Evolutionary conservation across 2,888 invertebrate species (phyloP).

Genomic region (Tachina fera): DNA sequence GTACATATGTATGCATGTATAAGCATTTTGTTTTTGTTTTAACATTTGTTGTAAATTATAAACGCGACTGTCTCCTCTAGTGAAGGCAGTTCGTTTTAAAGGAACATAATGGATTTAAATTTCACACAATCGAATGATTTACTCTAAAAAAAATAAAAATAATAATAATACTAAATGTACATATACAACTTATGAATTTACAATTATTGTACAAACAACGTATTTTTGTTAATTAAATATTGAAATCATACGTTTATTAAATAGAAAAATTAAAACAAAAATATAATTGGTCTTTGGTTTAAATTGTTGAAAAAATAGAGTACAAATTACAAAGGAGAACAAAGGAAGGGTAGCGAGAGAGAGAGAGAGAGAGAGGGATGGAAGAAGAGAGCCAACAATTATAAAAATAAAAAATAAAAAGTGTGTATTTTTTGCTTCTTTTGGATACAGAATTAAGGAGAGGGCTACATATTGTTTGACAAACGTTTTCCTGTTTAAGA

Average conservation of each 20-base stretch:
- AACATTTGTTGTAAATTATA: conserved; percentile 62
- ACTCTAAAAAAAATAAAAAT: conserved; percentile 38
- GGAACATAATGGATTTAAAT: conserved; percentile 71
- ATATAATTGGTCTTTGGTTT: conserved; percentile 69
- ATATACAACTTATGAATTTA: conserved; percentile 67
- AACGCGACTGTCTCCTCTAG: conserved; percentile 45
- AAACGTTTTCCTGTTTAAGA: conserved; percentile 47
- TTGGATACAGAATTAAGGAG: background rate
- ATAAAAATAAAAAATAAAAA: background rate
- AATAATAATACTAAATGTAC: conserved; percentile 58
- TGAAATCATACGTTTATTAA: conserved; percentile 44
- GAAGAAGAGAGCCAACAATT: background rate
- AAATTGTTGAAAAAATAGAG: conserved; percentile 58
- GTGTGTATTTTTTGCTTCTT: background rate
- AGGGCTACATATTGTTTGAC: conserved; percentile 37
- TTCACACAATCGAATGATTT: conserved; percentile 66
- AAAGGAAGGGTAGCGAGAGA: background rate
- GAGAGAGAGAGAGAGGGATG: background rate
- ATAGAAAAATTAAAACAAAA: conserved; percentile 46
- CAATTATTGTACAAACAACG: conserved; percentile 66
- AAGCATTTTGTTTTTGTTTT: conserved; percentile 5
- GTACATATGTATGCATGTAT: no score
- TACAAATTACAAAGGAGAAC: background rate
- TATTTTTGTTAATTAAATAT: conserved; percentile 46
- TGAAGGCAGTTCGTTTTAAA: conserved; percentile 60